phyloP scores from a whole-genome alignment of 1,140 invertebrate genomes.

The Calosoma granatense region DNA sequence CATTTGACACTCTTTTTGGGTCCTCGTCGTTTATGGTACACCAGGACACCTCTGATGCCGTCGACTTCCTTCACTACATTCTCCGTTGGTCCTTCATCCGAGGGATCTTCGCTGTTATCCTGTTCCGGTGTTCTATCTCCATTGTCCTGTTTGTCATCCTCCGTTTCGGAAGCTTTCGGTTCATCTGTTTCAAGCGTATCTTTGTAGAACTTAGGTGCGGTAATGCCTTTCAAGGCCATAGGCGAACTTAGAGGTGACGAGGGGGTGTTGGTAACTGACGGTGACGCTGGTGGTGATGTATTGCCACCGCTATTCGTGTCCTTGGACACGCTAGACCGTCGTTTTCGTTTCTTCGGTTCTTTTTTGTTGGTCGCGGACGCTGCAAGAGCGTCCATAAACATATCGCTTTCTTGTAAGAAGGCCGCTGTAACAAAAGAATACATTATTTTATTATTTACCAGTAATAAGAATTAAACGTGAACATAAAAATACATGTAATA shows the following conservation, averaged over 20 bases:
- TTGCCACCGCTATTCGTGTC: conserved; percentile 40
- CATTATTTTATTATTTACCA: too few species aligned
- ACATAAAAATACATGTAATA: too few species aligned
- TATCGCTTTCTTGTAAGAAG: conserved; percentile 76
- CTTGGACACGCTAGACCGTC: conserved; percentile 53
- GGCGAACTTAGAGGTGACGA: conserved; percentile 29
- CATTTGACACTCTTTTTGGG: conserved; percentile 75
- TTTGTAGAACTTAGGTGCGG: conserved; percentile 78
- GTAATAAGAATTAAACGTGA: too few species aligned
- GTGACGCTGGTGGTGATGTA: conserved; percentile 33
- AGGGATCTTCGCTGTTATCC: conserved; percentile 24
- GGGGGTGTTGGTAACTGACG: conserved; percentile 28
- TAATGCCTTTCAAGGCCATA: conserved; percentile 36
- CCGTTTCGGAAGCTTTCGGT: conserved; percentile 16
- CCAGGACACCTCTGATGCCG: conserved; percentile 36
- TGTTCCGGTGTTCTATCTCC: conserved; percentile 26
- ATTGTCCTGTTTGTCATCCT: conserved; percentile 36
- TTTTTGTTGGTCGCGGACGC: conserved; percentile 60
- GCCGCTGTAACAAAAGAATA: conserved; percentile 44
- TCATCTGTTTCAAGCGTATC: conserved; percentile 72
- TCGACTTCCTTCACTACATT: conserved; percentile 15
- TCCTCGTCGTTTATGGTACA: conserved; percentile 57
- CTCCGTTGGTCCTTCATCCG: conserved; percentile 11
- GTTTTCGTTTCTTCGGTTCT: conserved; percentile 64
- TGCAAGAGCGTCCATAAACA: conserved; percentile 85